Evolutionary conservation across 2,113 vertebrate species (phyloP).

Genomic region (Gopherus evgoodei): DNA sequence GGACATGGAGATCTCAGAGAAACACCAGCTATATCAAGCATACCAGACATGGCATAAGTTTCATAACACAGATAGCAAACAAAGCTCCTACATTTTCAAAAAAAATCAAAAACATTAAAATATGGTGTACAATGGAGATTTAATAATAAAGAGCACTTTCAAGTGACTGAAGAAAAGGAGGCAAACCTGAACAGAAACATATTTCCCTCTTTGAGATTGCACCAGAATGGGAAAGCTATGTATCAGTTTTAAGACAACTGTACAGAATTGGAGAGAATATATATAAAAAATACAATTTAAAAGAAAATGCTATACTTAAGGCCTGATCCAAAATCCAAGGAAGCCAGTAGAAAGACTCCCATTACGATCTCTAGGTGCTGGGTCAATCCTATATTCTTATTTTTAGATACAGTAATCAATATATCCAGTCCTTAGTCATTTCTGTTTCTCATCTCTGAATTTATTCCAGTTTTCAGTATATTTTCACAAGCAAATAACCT

Average conservation of each 20-base stretch:
- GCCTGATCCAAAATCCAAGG: neutral
- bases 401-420: fast-evolving
- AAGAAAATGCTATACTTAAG: neutral
- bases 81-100: neutral
- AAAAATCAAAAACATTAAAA: neutral
- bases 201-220: neutral
- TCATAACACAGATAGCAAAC: neutral
- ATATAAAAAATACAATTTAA: neutral
- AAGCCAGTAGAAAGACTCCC: neutral
- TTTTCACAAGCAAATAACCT: neutral
- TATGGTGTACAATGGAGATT: neutral
- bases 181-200: neutral
- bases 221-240: neutral
- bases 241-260: neutral
- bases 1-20: neutral
- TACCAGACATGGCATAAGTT: neutral
- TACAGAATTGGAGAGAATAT: neutral
- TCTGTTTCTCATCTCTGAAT: neutral
- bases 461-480: fast-evolving
- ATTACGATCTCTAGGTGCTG: neutral
- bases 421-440: neutral
- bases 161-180: neutral
- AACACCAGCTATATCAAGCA: neutral
- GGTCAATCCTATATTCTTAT: neutral
- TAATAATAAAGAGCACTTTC: neutral